Conservation (phyloP, 2,113 vertebrate species). For the Lophochroa leadbeateri region DNA sequence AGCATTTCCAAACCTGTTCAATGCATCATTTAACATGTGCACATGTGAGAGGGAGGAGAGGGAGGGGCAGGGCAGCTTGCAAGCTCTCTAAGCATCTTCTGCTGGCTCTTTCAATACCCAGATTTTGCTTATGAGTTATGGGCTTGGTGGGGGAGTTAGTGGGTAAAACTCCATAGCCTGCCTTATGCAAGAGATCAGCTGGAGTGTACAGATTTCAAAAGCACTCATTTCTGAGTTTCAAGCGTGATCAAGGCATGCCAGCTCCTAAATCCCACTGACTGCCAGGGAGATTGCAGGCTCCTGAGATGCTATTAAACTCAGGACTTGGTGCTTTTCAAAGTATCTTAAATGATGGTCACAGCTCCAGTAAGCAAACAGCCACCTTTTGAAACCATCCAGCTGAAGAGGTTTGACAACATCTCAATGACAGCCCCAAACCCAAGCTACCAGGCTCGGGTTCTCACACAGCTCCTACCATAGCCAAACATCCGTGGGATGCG, state of each 20-base stretch:
- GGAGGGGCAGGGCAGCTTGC: neutral
- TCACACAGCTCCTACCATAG: neutral
- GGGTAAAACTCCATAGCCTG: neutral
- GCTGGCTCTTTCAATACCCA: neutral
- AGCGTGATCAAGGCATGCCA: neutral
- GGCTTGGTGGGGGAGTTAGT: neutral
- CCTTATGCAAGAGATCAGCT: neutral
- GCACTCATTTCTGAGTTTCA: neutral
- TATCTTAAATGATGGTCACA: neutral
- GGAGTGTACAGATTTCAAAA: neutral
- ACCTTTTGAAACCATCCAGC: neutral
- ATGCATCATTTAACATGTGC: neutral
- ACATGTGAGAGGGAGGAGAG: neutral
- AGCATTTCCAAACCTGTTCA: neutral
- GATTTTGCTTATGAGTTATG: neutral
- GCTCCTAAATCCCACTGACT: neutral
- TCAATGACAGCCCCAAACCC: accelerated
- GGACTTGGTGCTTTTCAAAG: neutral
- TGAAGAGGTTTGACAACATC: neutral
- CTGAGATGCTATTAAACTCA: neutral
- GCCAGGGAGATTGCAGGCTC: neutral
- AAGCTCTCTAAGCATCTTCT: neutral
- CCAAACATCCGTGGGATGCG: neutral
- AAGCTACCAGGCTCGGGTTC: neutral
- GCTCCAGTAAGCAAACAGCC: neutral